These are phyloP conservation scores for Tarsius wallacei DNA, from an alignment of 2,797 vertebrate species.

Conservation along the genomic window DNA sequence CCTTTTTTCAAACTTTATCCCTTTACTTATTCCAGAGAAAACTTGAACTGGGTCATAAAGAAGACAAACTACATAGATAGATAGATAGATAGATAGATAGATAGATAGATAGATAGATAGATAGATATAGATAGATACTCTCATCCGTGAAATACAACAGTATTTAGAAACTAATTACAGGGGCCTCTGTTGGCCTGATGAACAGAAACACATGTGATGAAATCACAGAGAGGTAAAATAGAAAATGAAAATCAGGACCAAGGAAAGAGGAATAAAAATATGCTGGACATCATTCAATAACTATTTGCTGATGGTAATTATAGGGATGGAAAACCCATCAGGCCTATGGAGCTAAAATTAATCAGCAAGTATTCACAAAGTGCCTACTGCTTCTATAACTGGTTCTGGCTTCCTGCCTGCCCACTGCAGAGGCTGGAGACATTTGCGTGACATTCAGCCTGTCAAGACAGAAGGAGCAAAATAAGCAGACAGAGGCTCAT, in stretches of 20 bases:
- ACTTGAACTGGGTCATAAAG: constrained; percentile 37
- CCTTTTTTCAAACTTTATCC: not conserved
- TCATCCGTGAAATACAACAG: constrained; percentile 60
- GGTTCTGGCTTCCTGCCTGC: constrained; percentile 86
- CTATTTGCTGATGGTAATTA: constrained; percentile 87
- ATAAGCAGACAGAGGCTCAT: constrained; percentile 23
- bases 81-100: not conserved
- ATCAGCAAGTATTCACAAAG: constrained; percentile 86
- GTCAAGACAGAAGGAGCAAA: constrained; percentile 70
- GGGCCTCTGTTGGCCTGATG: constrained; percentile 59
- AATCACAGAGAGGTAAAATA: constrained; percentile 81
- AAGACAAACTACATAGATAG: constrained; percentile 38
- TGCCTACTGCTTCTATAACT: constrained; percentile 85
- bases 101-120: not conserved
- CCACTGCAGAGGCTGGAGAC: constrained; percentile 72
- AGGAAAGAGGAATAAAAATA: constrained; percentile 83
- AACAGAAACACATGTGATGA: constrained; percentile 78
- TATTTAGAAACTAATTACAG: constrained; percentile 30
- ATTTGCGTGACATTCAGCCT: constrained; percentile 78
- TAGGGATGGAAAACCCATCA: constrained; percentile 87
- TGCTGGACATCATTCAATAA: constrained; percentile 84
- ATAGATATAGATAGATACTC: not conserved
- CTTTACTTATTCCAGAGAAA: constrained; percentile 11
- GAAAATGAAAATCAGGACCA: constrained; percentile 82
- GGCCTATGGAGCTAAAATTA: constrained; percentile 87